Evolutionary conservation across 2,888 invertebrate genomes (phyloP), one percentile per base, ranked within the genome.

Genomic region (Archips crataeganus): DNA sequence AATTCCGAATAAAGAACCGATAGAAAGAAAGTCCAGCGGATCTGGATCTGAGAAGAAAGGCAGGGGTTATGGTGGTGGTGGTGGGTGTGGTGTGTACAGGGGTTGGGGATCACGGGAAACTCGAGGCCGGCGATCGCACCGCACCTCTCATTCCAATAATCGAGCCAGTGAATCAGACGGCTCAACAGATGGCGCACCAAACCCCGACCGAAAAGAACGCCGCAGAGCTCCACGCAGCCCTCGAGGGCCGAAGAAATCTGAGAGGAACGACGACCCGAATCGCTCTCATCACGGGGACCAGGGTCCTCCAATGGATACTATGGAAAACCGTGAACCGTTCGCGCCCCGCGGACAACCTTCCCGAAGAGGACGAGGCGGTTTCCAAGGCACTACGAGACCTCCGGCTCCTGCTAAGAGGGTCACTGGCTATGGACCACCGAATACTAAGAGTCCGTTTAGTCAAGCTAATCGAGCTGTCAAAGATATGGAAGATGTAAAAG

Each of bases 301-400:
- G 75, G 77, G 82, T 8, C 77, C 79, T 60, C 78, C 81, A 42
- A 75, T 81, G 11, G 92, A 93, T 76, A 85, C 86, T 15, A 79
- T 95, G 87, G 91, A 93, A 84, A 94, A 93, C 77, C 92, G 96
- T 73, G 97, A 97, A 82, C 97, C 97, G 64, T 98, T 98, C 90
- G 97, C 97, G 1, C 98, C 98, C 0, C 95, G 98, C 34, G 98
- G 98, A 0, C 98, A 98, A 87, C 98, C 98, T 0, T 98, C 98
- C 1, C 95, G 98, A 67, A 96, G 98, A 74, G 98, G 98, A 5
- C 95, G 98, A 75, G 98, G 97, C 15, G 94, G 94, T 42, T 94
- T 93, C 79, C 93, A 93, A 77, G 94, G 94, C 34, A 82, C 90
- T 1, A 78, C 88, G 2, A 87, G 94, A n/a, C 93, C 92, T 9